A percentile compares a stretch with the other conserved stretches of the same genome.
phyloP scores from a whole-genome alignment of 2,113 vertebrate species.

The Merops nubicus region DNA sequence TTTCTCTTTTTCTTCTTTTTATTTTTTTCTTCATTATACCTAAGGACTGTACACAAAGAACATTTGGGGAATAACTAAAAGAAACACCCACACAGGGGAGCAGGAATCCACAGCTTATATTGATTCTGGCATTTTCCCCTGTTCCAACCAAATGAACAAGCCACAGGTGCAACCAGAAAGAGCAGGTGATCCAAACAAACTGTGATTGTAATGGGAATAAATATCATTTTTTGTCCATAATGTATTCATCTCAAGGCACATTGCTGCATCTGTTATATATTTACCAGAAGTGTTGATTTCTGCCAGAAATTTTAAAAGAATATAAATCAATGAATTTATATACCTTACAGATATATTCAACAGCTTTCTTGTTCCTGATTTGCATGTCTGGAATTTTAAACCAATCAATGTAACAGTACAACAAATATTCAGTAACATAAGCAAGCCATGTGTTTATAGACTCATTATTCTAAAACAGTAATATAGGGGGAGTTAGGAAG shows the following conservation, averaged over 20 bases:
- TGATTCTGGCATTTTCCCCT: constrained; percentile 50
- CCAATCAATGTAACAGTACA: background rate
- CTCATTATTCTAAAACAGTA: background rate
- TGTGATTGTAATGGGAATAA: constrained; percentile 68
- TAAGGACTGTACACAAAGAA: constrained; percentile 1
- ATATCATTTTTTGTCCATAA: constrained; percentile 60
- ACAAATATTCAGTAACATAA: background rate
- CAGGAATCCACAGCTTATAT: constrained; percentile 33
- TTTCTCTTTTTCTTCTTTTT: background rate
- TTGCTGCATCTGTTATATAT: constrained; percentile 68
- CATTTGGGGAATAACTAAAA: constrained; percentile 44
- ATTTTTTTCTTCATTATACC: background rate
- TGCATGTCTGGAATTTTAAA: background rate
- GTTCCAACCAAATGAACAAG: constrained; percentile 68
- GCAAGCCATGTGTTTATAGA: background rate
- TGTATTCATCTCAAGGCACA: constrained; percentile 63
- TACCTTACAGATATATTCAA: background rate
- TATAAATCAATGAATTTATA: background rate
- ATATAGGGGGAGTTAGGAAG: background rate
- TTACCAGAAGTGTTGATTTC: constrained; percentile 24
- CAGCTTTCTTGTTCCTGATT: background rate
- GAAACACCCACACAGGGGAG: constrained; percentile 36
- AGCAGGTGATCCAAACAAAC: constrained; percentile 76
- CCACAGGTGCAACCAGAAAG: constrained; percentile 70
- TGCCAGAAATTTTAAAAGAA: background rate